phyloP scores from a whole-genome alignment of 2,797 vertebrate species.

The Lacerta viridis region DNA sequence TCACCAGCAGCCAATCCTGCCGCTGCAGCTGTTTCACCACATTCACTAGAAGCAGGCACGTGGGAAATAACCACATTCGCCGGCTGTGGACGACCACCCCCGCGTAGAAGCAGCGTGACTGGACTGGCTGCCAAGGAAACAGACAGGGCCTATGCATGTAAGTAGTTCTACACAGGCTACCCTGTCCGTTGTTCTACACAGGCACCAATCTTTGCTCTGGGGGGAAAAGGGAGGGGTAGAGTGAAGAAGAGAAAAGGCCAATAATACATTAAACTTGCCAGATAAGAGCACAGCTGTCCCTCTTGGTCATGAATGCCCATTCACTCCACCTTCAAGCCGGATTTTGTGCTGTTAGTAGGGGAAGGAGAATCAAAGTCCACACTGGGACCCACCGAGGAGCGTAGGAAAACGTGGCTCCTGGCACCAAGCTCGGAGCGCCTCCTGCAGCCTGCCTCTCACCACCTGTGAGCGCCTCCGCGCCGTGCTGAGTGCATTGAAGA shows the following conservation, averaged over 20 bases:
- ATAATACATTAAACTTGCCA: neutral
- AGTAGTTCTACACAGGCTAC: neutral
- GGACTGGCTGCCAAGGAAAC: constrained; percentile 3
- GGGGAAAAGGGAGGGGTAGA: no score
- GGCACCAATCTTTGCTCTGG: neutral
- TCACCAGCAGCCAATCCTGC: constrained; percentile 41
- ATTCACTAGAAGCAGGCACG: neutral
- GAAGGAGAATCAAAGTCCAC: neutral
- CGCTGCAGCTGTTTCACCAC: constrained; percentile 37
- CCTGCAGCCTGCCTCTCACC: no score
- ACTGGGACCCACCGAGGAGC: no score
- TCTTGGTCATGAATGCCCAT: neutral
- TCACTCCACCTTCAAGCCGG: neutral
- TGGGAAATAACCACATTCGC: no score
- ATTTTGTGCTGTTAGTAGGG: neutral
- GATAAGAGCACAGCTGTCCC: neutral
- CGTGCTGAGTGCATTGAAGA: no score
- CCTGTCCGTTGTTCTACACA: no score
- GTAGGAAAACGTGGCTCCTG: no score
- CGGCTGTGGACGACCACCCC: no score
- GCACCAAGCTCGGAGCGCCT: neutral
- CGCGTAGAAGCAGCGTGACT: constrained; percentile 2
- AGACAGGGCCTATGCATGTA: neutral
- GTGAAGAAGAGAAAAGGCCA: neutral
- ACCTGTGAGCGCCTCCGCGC: no score